Evolutionary conservation across 2,113 vertebrate genomes (phyloP).

Genomic region (Archilochus colubris): DNA sequence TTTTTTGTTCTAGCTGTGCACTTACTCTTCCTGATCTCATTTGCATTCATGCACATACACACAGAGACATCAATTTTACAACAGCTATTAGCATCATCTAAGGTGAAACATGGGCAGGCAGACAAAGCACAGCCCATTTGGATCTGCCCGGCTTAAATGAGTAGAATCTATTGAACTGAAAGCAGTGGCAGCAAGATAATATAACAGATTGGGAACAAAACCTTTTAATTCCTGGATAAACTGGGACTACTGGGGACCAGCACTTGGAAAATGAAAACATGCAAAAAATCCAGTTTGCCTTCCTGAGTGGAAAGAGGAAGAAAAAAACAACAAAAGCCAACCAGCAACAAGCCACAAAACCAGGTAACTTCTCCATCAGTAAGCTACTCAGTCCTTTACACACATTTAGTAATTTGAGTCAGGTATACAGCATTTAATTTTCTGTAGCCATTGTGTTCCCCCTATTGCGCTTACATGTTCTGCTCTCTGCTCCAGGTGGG

Average conservation of each 20-base stretch:
- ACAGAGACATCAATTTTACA: background rate
- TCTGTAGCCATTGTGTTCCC: background rate
- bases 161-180: background rate
- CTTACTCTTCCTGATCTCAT: constrained; percentile 1
- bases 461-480: background rate
- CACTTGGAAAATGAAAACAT: background rate
- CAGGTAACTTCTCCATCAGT: background rate
- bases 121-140: background rate
- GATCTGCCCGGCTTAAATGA: background rate
- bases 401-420: background rate
- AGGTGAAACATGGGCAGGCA: background rate
- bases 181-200: background rate
- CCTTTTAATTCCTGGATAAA: background rate
- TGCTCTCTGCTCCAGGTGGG: background rate
- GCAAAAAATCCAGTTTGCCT: background rate
- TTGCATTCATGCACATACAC: background rate
- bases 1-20: background rate
- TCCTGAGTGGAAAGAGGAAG: background rate
- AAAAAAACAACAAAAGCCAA: background rate
- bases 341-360: background rate
- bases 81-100: background rate
- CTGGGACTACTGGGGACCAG: background rate
- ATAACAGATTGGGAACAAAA: background rate
- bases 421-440: background rate
- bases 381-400: background rate